Percentiles rank a stretch among this genome's conserved stretches.
Evolutionary conservation across 2,888 invertebrate genomes (phyloP).

Genomic region (Nephrotoma flavescens): DNA sequence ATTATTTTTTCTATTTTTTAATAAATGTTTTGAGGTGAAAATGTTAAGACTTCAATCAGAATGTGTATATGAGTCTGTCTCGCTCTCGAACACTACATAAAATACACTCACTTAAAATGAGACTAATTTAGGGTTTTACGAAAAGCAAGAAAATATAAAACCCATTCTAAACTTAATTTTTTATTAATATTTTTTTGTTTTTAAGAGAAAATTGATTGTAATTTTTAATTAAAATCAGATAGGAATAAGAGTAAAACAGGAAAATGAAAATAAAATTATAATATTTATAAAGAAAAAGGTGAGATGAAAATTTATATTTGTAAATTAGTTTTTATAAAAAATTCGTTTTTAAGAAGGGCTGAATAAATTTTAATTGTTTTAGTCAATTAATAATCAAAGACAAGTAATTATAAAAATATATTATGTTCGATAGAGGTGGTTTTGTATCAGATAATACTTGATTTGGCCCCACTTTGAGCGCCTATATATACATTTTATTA

Average conservation of each 20-base stretch:
- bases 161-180: neutral
- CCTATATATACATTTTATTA: too few relatives aligned
- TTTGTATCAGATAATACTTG: neutral
- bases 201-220: constrained; percentile 1
- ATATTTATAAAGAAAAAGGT: neutral
- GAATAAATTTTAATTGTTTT: neutral
- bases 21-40: neutral
- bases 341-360: neutral
- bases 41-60: neutral
- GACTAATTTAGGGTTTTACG: neutral
- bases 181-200: neutral
- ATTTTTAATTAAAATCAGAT: constrained; percentile 4
- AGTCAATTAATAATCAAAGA: neutral
- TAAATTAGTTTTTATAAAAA: neutral
- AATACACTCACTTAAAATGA: neutral
- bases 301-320: neutral
- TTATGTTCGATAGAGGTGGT: neutral
- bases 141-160: neutral
- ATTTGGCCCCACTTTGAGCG: neutral
- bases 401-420: neutral
- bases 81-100: neutral
- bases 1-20: neutral
- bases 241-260: neutral
- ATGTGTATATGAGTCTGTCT: neutral
- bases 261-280: constrained; percentile 4